Evolutionary conservation across 2,797 vertebrate genomes (phyloP).

Genomic region (Melanogrammus aeglefinus): DNA sequence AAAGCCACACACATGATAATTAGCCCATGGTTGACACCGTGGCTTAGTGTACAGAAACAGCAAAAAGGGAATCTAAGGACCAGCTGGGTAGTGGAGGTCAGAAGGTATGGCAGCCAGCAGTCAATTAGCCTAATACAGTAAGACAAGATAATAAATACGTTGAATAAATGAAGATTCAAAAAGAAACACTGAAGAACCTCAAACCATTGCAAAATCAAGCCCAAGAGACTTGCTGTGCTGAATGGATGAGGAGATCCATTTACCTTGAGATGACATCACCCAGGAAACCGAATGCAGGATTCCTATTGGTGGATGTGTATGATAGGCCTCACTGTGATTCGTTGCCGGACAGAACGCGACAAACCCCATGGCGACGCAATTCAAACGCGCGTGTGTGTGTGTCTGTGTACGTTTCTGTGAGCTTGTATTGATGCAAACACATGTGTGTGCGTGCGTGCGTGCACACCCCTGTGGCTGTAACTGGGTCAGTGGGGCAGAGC

Average conservation of each 20-base stretch:
- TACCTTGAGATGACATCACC: neutral
- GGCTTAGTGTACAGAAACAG: neutral
- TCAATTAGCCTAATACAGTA: neutral
- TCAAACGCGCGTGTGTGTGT: slow-evolving; percentile 7
- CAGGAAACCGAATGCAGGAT: slow-evolving; percentile 15
- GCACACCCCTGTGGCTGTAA: slow-evolving; percentile 38
- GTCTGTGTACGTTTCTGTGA: slow-evolving; percentile 19
- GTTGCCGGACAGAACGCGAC: slow-evolving; percentile 41
- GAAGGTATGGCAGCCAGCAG: neutral
- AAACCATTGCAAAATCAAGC: neutral
- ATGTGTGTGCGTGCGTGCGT: neutral
- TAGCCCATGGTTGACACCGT: neutral
- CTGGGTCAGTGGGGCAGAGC: slow-evolving; percentile 70
- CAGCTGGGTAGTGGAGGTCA: no score
- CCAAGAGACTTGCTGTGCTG: slow-evolving; percentile 7
- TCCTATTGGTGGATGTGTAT: slow-evolving; percentile 32
- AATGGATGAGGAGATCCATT: neutral
- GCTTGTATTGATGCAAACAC: neutral
- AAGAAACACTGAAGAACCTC: no score
- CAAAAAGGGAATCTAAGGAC: neutral
- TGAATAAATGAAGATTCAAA: neutral
- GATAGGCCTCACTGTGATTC: slow-evolving; percentile 29
- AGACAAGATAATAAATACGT: neutral
- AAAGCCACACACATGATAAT: neutral
- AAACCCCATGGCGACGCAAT: slow-evolving; percentile 42